phyloP scores from a whole-genome alignment of 2,797 vertebrate genomes.

The Vireo griseus region DNA sequence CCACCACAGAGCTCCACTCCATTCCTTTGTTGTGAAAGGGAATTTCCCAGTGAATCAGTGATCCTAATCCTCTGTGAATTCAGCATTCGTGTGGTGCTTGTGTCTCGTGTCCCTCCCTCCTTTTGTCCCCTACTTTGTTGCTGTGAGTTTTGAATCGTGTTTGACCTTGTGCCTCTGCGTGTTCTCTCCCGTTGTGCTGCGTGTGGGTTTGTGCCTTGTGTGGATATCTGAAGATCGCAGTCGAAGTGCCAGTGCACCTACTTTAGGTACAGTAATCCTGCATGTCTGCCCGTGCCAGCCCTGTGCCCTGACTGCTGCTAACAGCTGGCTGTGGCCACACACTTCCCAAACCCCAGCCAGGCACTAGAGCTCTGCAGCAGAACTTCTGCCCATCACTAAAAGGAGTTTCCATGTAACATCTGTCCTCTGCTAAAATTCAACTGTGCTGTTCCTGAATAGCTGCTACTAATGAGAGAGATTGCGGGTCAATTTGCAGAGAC shows the following conservation, averaged over 20 bases:
- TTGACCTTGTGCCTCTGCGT: slow-evolving; percentile 79
- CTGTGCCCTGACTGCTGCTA: slow-evolving; percentile 56
- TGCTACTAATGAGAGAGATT: slow-evolving; percentile 40
- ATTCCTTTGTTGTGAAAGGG: not conserved
- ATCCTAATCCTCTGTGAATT: not conserved
- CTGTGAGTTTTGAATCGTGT: slow-evolving; percentile 72
- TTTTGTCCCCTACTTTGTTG: slow-evolving; percentile 53
- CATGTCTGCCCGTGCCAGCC: slow-evolving; percentile 70
- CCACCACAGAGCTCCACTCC: not conserved
- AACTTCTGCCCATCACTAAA: not conserved
- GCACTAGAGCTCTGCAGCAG: not conserved
- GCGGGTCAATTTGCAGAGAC: not conserved
- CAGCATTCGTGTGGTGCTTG: not conserved
- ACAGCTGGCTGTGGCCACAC: slow-evolving; percentile 23
- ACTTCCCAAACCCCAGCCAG: not conserved
- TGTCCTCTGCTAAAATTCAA: slow-evolving; percentile 32
- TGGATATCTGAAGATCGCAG: slow-evolving; percentile 91
- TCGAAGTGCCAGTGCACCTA: slow-evolving; percentile 92
- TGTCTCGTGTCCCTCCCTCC: not conserved
- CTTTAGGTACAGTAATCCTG: slow-evolving; percentile 90
- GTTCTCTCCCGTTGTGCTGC: slow-evolving; percentile 78
- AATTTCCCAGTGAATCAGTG: not conserved
- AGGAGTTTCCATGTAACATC: not conserved
- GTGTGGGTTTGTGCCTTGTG: slow-evolving; percentile 77
- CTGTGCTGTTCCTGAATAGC: not conserved